Percentiles rank a stretch among this genome's conserved stretches.
These are phyloP conservation scores for Pseudomyrmex flavicornis DNA, from an alignment of 1,140 invertebrate genomes.

Conservation along the genomic window DNA sequence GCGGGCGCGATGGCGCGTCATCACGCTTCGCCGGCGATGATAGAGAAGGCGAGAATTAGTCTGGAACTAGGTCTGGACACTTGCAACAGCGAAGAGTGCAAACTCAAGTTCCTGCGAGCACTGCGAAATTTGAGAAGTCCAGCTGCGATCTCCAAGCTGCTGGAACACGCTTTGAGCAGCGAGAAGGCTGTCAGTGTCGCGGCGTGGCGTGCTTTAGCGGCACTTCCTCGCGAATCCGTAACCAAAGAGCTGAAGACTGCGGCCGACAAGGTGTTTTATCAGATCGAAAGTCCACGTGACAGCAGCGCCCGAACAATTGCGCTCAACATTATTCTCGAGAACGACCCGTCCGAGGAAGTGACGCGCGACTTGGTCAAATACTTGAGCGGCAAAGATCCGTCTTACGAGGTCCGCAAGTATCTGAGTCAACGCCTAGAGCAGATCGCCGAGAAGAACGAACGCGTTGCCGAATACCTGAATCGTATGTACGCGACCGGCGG, in stretches of 20 bases:
- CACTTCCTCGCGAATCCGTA: constrained; percentile 84
- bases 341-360: constrained; percentile 85
- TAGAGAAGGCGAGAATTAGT: constrained; percentile 85
- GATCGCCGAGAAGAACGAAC: constrained; percentile 84
- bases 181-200: constrained; percentile 86
- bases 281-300: constrained; percentile 87
- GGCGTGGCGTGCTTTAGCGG: constrained; percentile 88
- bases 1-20: constrained; percentile 87
- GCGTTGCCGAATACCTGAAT: constrained; percentile 83
- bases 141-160: constrained; percentile 86
- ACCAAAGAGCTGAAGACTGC: constrained; percentile 82
- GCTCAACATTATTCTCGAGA: constrained; percentile 89
- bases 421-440: constrained; percentile 88
- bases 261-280: constrained; percentile 88
- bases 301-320: constrained; percentile 90
- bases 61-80: constrained; percentile 84
- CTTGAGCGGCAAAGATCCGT: constrained; percentile 85
- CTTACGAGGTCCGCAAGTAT: constrained; percentile 90
- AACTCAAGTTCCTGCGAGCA: constrained; percentile 88
- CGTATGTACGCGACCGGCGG: constrained; percentile 81
- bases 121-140: constrained; percentile 88
- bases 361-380: constrained; percentile 86
- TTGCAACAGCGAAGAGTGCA: constrained; percentile 86
- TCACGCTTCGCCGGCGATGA: constrained; percentile 69
- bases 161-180: constrained; percentile 85